A percentile compares a stretch with the other conserved stretches of the same genome.
These are phyloP conservation scores for Aurelia aurita complex sp. Pacific DNA, from an alignment of 30 jellyfish, hydroid and myxozoan genomes.

Conservation along the genomic window DNA sequence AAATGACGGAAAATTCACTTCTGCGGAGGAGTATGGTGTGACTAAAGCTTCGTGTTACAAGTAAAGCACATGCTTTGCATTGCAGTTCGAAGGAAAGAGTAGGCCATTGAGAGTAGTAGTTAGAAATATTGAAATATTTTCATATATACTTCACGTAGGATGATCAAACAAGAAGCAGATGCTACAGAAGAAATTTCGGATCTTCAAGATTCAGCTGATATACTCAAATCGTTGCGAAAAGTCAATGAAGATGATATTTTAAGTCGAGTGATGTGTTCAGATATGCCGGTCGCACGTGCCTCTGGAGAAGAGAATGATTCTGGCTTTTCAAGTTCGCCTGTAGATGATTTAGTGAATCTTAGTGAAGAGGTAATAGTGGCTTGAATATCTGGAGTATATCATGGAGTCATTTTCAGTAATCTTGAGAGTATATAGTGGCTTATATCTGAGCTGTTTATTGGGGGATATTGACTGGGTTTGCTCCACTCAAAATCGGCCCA, in stretches of 20 bases:
- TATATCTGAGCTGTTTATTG: not conserved
- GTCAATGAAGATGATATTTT: constrained; percentile 61
- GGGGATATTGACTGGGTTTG: constrained; percentile 1
- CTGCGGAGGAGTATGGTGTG: constrained; percentile 5
- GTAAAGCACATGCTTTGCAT: constrained; percentile 1
- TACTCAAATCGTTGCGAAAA: constrained; percentile 36
- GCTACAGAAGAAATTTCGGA: not conserved
- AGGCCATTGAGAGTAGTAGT: not conserved
- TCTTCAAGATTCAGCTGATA: constrained; percentile 7
- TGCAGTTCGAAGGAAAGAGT: not conserved
- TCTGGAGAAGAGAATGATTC: constrained; percentile 22
- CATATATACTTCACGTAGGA: not conserved
- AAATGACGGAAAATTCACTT: not conserved
- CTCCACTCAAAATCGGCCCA: not conserved
- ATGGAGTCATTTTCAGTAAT: too few species aligned
- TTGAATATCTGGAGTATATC: not conserved
- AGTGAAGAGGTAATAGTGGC: constrained; percentile 32
- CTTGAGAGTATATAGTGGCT: not conserved
- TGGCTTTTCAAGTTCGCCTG: constrained; percentile 28
- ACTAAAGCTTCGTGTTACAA: constrained; percentile 7
- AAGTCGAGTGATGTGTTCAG: constrained; percentile 62
- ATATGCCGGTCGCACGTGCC: constrained; percentile 38
- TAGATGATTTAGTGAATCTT: constrained; percentile 3
- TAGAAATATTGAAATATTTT: too few species aligned
- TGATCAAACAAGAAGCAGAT: constrained; percentile 19